Percentiles rank a stretch among this genome's conserved stretches.
Conservation (phyloP, 2,113 vertebrate genomes). For the Larimichthys crocea region DNA sequence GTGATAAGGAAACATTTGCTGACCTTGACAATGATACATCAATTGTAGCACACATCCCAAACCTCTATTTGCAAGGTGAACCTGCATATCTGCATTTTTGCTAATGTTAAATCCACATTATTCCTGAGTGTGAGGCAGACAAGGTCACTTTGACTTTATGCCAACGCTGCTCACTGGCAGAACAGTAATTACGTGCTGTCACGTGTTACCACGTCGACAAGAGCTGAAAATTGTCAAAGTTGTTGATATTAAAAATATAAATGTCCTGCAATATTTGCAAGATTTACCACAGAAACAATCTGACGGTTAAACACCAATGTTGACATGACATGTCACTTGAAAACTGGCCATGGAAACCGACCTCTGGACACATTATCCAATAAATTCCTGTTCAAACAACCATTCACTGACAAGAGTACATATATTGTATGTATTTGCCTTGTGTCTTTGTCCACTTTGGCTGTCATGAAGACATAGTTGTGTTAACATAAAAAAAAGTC, state of each 20-base stretch:
- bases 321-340: background rate
- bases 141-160: conserved; percentile 18
- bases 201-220: conserved; percentile 3
- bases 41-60: background rate
- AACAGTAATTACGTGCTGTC: background rate
- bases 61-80: conserved; percentile 19
- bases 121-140: conserved; percentile 5
- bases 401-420: background rate
- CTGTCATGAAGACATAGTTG: background rate
- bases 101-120: background rate
- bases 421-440: background rate
- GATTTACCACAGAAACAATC: background rate
- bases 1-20: background rate
- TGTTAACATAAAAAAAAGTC: no score
- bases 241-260: background rate
- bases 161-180: background rate
- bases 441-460: background rate
- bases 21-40: conserved; percentile 4
- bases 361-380: background rate
- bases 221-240: background rate
- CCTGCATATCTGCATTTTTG: background rate
- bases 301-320: background rate
- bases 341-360: background rate
- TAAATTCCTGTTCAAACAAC: background rate
- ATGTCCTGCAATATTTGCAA: background rate